A percentile compares a stretch with the other conserved stretches of the same genome.
These are phyloP conservation scores for Mixornis gularis DNA, from an alignment of 2,113 vertebrate species.

Conservation along the genomic window DNA sequence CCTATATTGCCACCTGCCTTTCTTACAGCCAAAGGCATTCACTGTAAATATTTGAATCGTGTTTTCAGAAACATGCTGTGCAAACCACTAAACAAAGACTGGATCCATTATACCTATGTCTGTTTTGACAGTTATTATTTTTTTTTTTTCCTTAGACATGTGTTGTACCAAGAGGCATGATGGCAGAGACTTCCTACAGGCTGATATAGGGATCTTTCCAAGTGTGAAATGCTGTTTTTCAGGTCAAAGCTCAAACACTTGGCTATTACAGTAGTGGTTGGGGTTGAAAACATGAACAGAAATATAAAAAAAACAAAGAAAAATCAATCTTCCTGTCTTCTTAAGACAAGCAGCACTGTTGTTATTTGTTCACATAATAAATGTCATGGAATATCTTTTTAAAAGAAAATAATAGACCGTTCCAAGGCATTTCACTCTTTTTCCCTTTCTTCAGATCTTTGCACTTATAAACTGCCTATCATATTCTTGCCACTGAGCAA, in stretches of 20 bases:
- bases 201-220: neutral
- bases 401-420: neutral
- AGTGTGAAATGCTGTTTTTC: slow-evolving; percentile 16
- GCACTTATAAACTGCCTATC: neutral
- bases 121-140: neutral
- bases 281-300: neutral
- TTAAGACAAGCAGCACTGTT: neutral
- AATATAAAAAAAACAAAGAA: neutral
- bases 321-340: slow-evolving; percentile 40
- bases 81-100: neutral
- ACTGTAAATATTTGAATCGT: neutral
- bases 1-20: neutral
- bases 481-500: neutral
- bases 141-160: neutral
- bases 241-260: neutral
- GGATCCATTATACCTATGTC: neutral
- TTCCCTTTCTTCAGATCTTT: neutral
- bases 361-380: slow-evolving; percentile 8
- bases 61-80: neutral
- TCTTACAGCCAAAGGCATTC: neutral
- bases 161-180: neutral
- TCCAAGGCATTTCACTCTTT: neutral
- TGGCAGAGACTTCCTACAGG: neutral
- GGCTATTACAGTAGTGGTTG: neutral
- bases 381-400: neutral